Percentiles rank a stretch among this genome's conserved stretches.
Conservation (phyloP, 1,140 invertebrate genomes). For the Drosophila kohkoa region DNA sequence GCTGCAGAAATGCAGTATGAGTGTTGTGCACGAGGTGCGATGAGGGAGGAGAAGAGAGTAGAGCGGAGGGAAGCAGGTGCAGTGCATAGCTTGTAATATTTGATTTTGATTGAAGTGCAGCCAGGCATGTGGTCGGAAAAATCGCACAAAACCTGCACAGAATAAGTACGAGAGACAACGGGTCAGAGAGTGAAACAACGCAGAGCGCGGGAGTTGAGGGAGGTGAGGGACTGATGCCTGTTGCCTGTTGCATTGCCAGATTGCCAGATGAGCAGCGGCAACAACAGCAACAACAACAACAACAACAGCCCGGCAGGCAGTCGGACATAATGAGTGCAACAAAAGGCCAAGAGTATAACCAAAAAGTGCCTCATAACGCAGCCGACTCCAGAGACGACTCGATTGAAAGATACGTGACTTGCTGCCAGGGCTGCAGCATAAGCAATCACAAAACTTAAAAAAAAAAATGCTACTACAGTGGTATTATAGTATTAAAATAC, state of each 20-base stretch:
- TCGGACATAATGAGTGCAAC: constrained; percentile 58
- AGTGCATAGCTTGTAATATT: constrained; percentile 65
- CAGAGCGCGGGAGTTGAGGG: neutral
- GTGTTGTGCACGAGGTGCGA: neutral
- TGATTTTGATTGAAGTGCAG: constrained; percentile 81
- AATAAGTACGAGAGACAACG: constrained; percentile 40
- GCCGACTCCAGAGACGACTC: constrained; percentile 26
- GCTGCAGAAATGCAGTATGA: constrained; percentile 5
- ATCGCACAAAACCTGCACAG: constrained; percentile 64
- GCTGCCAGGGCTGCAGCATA: constrained; percentile 3
- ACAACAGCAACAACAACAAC: no score
- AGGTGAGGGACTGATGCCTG: constrained; percentile 43
- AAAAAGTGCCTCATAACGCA: constrained; percentile 61
- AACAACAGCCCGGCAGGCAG: neutral
- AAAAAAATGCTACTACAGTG: no score
- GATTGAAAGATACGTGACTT: constrained; percentile 32
- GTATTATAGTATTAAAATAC: no score
- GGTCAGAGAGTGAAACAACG: neutral
- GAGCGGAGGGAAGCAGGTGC: neutral
- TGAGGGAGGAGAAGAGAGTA: no score
- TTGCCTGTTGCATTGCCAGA: constrained; percentile 61
- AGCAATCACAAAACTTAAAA: neutral
- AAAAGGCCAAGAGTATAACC: constrained; percentile 34
- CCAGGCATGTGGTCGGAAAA: constrained; percentile 66
- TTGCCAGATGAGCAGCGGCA: neutral